phyloP scores from a whole-genome alignment of 2,113 vertebrate species.

The Dipodomys spectabilis region DNA sequence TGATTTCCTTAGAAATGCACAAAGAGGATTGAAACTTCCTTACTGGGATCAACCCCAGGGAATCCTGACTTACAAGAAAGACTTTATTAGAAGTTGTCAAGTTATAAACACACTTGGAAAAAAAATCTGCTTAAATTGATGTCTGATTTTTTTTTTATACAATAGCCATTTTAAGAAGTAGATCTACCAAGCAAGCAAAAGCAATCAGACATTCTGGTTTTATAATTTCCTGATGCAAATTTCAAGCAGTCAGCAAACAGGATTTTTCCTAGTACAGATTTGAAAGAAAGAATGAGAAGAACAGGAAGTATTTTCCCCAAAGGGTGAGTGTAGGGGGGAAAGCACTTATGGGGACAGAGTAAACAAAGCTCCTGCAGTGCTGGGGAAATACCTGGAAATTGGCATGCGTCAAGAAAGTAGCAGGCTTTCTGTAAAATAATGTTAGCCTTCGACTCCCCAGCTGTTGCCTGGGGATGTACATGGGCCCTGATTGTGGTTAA shows the following conservation, averaged over 20 bases:
- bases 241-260: neutral
- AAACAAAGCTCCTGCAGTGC: neutral
- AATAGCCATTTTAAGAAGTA: slow-evolving; percentile 34
- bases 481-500: neutral
- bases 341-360: neutral
- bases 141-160: slow-evolving; percentile 43
- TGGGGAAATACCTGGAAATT: slow-evolving; percentile 58
- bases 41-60: slow-evolving; percentile 54
- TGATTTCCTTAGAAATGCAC: slow-evolving; percentile 62
- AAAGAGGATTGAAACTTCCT: slow-evolving; percentile 69
- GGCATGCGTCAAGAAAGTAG: slow-evolving; percentile 49
- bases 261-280: slow-evolving; percentile 45
- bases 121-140: slow-evolving; percentile 53
- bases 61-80: slow-evolving; percentile 68
- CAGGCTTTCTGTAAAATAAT: slow-evolving; percentile 48
- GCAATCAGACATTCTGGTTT: slow-evolving; percentile 55
- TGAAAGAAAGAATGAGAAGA: slow-evolving; percentile 45
- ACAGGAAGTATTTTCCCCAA: slow-evolving; percentile 61
- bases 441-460: slow-evolving; percentile 40
- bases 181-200: neutral
- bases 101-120: slow-evolving; percentile 52
- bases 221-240: slow-evolving; percentile 58
- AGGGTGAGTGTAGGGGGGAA: slow-evolving; percentile 37
- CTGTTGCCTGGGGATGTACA: neutral
- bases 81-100: slow-evolving; percentile 67